Evolutionary conservation across 2,797 vertebrate species (phyloP).

Genomic region (Halcyon smyrnensis): DNA sequence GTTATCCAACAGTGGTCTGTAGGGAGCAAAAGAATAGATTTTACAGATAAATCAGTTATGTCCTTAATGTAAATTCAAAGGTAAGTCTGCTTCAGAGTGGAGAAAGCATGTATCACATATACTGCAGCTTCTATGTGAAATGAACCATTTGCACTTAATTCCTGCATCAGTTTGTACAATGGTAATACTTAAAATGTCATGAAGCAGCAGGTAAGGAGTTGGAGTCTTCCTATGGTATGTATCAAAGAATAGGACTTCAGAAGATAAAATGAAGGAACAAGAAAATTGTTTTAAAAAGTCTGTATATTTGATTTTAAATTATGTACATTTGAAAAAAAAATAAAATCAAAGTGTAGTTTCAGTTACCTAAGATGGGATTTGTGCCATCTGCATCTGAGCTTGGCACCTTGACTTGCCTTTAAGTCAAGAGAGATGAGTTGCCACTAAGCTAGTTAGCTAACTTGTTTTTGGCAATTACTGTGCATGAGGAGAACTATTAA

Average conservation of each 20-base stretch:
- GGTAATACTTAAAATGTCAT: neutral
- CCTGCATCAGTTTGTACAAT: neutral
- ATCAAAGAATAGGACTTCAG: neutral
- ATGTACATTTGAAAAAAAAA: neutral
- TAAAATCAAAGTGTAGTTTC: neutral
- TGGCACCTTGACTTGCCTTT: neutral
- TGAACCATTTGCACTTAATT: neutral
- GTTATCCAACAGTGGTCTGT: neutral
- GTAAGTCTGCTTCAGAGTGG: neutral
- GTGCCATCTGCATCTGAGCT: neutral
- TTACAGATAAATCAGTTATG: neutral
- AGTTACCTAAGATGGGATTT: neutral
- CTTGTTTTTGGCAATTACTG: neutral
- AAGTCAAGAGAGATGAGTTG: neutral
- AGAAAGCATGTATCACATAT: neutral
- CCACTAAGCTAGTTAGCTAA: neutral
- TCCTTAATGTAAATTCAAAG: neutral
- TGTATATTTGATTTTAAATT: accelerated
- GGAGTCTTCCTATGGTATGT: neutral
- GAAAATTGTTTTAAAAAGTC: neutral
- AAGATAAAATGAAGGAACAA: neutral
- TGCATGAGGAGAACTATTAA: neutral
- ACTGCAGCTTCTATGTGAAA: neutral
- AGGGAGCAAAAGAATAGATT: neutral
- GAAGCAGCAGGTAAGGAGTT: neutral